A percentile compares a stretch with the other conserved stretches of the same genome.
Evolutionary conservation across 2,113 vertebrate genomes (phyloP).

Genomic region (Cervus canadensis): DNA sequence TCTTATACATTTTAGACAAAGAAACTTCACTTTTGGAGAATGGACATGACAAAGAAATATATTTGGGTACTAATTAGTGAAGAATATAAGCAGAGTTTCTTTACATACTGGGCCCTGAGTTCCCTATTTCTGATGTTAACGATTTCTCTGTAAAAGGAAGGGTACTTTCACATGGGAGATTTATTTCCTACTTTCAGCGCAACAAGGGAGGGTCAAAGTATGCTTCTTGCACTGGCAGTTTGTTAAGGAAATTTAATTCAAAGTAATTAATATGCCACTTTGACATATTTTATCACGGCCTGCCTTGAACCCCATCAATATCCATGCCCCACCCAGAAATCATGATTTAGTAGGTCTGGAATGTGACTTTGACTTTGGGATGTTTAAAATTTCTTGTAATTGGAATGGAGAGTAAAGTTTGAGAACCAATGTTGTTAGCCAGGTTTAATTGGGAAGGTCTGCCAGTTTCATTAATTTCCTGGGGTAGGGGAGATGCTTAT

Average conservation of each 20-base stretch:
- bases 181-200: not conserved
- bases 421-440: not conserved
- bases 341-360: not conserved
- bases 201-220: not conserved
- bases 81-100: not conserved
- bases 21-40: not conserved
- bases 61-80: not conserved
- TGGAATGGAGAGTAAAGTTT: not conserved
- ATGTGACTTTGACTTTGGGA: not conserved
- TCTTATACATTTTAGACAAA: not conserved
- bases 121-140: not conserved
- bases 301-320: not conserved
- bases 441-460: not conserved
- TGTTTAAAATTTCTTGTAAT: not conserved
- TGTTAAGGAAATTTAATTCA: not conserved
- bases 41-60: not conserved
- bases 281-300: not conserved
- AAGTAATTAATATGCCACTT: not conserved
- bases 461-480: not conserved
- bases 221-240: not conserved
- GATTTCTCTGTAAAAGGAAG: not conserved
- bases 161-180: not conserved
- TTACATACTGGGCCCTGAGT: not conserved
- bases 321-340: not conserved
- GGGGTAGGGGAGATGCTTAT: not conserved